Percentiles rank a stretch among this genome's conserved stretches.
Conservation (phyloP, 2,888 invertebrate species). For the Philereme transversata region DNA sequence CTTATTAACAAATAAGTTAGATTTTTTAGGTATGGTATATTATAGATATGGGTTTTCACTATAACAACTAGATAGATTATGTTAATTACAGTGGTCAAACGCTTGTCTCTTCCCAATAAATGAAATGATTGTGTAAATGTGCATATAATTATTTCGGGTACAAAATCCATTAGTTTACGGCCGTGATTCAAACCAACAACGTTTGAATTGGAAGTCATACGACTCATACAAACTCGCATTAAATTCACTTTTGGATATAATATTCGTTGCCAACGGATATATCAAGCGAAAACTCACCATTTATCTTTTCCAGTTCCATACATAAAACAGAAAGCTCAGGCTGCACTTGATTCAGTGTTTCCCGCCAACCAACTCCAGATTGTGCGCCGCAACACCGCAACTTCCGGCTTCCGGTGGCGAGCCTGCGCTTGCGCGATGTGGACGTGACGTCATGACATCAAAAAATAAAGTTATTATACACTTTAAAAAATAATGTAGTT, state of each 20-base stretch:
- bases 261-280: slow-evolving; percentile 40
- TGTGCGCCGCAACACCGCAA: slow-evolving; percentile 80
- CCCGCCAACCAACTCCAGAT: slow-evolving; percentile 79
- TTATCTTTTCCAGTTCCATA: slow-evolving; percentile 71
- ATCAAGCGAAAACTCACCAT: slow-evolving; percentile 63
- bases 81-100: too few relatives aligned
- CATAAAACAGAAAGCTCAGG: slow-evolving; percentile 72
- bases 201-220: too few relatives aligned
- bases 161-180: too few relatives aligned
- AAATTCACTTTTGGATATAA: slow-evolving; percentile 3
- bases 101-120: too few relatives aligned
- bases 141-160: too few relatives aligned
- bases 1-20: too few relatives aligned
- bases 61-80: too few relatives aligned
- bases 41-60: too few relatives aligned
- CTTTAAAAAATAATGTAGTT: too few relatives aligned
- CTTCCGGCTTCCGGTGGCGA: slow-evolving; percentile 77
- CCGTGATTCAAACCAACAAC: too few relatives aligned
- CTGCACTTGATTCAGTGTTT: slow-evolving; percentile 81
- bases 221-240: not conserved
- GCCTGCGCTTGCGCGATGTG: slow-evolving; percentile 72
- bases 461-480: slow-evolving; percentile 11
- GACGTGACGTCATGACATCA: slow-evolving; percentile 57
- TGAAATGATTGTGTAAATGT: too few relatives aligned
- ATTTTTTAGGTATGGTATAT: too few relatives aligned